These are phyloP conservation scores for Gasteruption jaculator DNA, from an alignment of 2,888 invertebrate species.

Conservation along the genomic window DNA sequence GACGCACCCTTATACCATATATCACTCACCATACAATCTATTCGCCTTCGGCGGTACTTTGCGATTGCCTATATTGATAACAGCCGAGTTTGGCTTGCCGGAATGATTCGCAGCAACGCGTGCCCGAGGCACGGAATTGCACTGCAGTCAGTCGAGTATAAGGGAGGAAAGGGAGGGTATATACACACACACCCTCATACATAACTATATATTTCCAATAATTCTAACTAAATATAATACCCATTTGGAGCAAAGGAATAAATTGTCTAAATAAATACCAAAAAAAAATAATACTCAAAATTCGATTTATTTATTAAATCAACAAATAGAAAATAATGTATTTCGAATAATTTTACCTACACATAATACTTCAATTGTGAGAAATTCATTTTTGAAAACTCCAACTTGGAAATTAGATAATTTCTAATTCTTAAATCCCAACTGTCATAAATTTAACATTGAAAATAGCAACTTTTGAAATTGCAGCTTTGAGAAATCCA, in stretches of 20 bases:
- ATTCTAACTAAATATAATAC: background rate
- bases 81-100: constrained; percentile 11
- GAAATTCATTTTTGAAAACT: too few relatives aligned
- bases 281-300: too few relatives aligned
- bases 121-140: constrained; percentile 11
- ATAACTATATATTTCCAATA: background rate
- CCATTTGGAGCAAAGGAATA: background rate
- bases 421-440: too few relatives aligned
- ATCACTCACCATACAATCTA: constrained; percentile 4
- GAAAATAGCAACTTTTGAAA: too few relatives aligned
- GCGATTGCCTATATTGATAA: constrained; percentile 20
- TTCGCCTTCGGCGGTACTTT: constrained; percentile 9
- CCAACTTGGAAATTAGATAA: too few relatives aligned
- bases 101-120: constrained; percentile 7
- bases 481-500: too few relatives aligned
- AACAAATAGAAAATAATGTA: too few relatives aligned
- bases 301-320: too few relatives aligned
- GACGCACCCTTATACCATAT: background rate
- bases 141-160: constrained; percentile 8
- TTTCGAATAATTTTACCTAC: too few relatives aligned
- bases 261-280: constrained; percentile 1
- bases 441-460: too few relatives aligned
- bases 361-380: too few relatives aligned
- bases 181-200: constrained; percentile 4
- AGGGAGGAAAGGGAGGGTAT: constrained; percentile 4